These are phyloP conservation scores for Ellobius talpinus DNA, from an alignment of 2,113 vertebrate genomes.

Conservation along the genomic window DNA sequence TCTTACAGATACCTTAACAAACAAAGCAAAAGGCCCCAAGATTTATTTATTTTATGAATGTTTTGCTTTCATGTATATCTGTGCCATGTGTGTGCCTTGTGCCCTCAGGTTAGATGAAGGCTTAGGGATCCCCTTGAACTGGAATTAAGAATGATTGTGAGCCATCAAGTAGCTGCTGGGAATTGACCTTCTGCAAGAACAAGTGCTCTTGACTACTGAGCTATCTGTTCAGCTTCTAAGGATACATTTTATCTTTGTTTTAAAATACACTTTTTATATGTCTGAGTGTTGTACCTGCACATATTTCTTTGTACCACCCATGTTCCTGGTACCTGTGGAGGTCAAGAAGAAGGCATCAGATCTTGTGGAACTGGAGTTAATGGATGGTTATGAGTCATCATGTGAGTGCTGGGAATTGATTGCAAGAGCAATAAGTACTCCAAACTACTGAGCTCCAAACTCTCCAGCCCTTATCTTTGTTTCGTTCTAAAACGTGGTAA, in stretches of 20 bases:
- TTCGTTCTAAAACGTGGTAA: slow-evolving; percentile 20
- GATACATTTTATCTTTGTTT: background rate
- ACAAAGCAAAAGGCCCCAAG: background rate
- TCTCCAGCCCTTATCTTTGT: slow-evolving; percentile 1
- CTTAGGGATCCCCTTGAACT: background rate
- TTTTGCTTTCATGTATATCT: background rate
- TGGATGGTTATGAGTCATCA: background rate
- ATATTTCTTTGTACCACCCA: background rate
- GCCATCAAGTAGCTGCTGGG: background rate
- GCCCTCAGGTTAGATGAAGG: background rate
- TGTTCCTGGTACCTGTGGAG: background rate
- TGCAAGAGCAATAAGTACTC: background rate
- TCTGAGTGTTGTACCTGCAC: background rate
- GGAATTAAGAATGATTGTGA: background rate
- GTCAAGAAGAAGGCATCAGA: background rate
- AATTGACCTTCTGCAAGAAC: background rate
- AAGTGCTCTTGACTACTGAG: background rate
- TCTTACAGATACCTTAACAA: background rate
- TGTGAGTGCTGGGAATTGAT: background rate
- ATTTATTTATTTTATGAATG: background rate
- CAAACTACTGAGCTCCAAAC: background rate
- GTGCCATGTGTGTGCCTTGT: background rate
- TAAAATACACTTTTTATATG: background rate
- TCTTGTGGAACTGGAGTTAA: background rate
- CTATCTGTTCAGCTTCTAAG: background rate